Evolutionary conservation across 2,888 invertebrate species (phyloP).

Genomic region (Netelia virgata): DNA sequence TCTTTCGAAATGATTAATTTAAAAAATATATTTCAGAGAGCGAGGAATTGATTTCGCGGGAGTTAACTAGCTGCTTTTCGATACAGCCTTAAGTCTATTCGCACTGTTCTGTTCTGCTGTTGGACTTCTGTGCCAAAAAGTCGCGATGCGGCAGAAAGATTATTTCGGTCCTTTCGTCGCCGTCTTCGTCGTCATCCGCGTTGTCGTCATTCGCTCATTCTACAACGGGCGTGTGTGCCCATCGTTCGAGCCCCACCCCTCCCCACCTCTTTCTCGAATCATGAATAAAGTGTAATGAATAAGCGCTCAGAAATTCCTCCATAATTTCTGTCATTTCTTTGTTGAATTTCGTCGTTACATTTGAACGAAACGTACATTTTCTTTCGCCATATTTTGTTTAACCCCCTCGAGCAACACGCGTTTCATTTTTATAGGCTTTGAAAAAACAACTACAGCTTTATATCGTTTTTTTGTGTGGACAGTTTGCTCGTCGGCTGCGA

Average conservation of each 20-base stretch:
- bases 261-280: background rate
- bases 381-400: too few species aligned
- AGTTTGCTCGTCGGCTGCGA: too few species aligned
- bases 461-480: too few species aligned
- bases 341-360: background rate
- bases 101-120: conserved; percentile 37
- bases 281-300: background rate
- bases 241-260: background rate
- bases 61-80: conserved; percentile 42
- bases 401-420: too few species aligned
- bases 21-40: conserved; percentile 29
- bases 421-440: too few species aligned
- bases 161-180: conserved; percentile 63
- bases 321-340: background rate
- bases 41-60: conserved; percentile 30
- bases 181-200: conserved; percentile 40
- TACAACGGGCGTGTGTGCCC: conserved; percentile 22
- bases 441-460: too few species aligned
- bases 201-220: conserved; percentile 55
- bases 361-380: background rate
- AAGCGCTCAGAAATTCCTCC: background rate
- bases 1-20: conserved; percentile 4
- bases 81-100: conserved; percentile 51
- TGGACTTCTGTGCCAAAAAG: conserved; percentile 63
- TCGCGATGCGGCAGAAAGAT: conserved; percentile 59